Evolutionary conservation across 2,797 vertebrate genomes (phyloP), one percentile per base, ranked within the genome.

Genomic region (Parauchenoglanis ngamensis): DNA sequence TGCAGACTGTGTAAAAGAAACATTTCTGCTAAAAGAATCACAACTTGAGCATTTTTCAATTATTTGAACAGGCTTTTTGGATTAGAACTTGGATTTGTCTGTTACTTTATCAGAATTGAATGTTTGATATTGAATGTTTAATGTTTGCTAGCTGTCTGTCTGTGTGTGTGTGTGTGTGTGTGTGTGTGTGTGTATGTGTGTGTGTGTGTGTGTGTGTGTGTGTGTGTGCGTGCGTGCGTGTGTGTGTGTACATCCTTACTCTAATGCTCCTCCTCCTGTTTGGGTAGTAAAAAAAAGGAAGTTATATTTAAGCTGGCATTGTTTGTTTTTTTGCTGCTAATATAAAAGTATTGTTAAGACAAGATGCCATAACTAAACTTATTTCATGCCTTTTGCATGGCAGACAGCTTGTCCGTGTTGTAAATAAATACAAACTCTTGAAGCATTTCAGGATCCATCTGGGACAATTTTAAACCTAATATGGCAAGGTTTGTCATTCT

Each of bases 371-470:
- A 90, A 6, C 70, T 92, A 90, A 92, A 92, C 81, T 90, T 90
- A 89, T 92, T 93, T 91, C 90, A 92, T 90, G 83, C 83, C 40
- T 78, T 91, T 91, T 89, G 57, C 61, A 89, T 5, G 91, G 90
- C 79, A 93, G 91, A 93, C 90, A 94, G 93, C 88, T 87, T 54
- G 1, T 93, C 92, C 63, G 91, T 90, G 46, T 91, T 93, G 88
- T 92, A 93, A 94, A 92, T 92, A 89, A 93, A 94, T 83, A 72
- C 91, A 91, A 92, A 92, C 87, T 93, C 87, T 94, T 92, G 94
- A 95, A 94, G 84, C 91, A 94, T 94, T 94, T 91, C 85, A 85
- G 70, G 89, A 93, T 92, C 85, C 80, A 94, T 93, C 88, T 95
- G 93, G 89, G 89, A 54, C 90, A 93, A 90, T 89, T 87, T 93